Evolutionary conservation across 37 sponge, comb jelly and placozoan species (phyloP).

Genomic region (Amphimedon queenslandica): DNA sequence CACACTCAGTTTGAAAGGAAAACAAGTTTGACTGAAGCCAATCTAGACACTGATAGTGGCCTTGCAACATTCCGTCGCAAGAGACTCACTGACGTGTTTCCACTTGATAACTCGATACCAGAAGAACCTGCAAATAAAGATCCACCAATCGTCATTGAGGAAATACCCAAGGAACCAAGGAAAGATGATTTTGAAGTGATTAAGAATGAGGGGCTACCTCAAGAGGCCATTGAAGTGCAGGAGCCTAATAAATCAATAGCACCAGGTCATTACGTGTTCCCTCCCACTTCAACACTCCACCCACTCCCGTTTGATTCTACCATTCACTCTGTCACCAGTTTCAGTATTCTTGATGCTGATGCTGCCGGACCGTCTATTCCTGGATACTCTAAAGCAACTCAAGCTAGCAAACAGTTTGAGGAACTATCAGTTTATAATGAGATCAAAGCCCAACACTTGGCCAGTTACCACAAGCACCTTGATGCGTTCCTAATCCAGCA

Average conservation of each 20-base stretch:
- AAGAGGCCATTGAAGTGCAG: not conserved
- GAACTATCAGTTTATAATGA: not conserved
- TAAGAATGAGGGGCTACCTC: not conserved
- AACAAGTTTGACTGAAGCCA: not conserved
- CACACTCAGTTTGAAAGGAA: too few relatives aligned
- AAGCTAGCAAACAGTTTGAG: not conserved
- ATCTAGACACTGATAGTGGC: not conserved
- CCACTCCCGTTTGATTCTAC: not conserved
- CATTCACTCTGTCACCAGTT: constrained; percentile 8
- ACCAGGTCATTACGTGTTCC: not conserved
- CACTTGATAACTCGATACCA: not conserved
- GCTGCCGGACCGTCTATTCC: constrained; percentile 9
- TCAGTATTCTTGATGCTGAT: constrained; percentile 2
- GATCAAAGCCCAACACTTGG: not conserved
- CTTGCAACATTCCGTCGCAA: not conserved
- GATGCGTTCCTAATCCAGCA: constrained; percentile 34
- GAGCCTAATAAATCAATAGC: not conserved
- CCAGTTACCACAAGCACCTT: constrained; percentile 23
- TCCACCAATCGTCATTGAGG: not conserved
- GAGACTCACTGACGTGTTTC: not conserved
- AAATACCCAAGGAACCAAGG: not conserved
- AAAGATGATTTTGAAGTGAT: not conserved
- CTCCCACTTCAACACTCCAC: not conserved
- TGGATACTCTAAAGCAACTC: not conserved
- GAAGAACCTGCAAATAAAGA: too few relatives aligned